Base-by-base conservation (phyloP, 2,888 invertebrate genomes). In the Meteorus cinctellus region DNA sequence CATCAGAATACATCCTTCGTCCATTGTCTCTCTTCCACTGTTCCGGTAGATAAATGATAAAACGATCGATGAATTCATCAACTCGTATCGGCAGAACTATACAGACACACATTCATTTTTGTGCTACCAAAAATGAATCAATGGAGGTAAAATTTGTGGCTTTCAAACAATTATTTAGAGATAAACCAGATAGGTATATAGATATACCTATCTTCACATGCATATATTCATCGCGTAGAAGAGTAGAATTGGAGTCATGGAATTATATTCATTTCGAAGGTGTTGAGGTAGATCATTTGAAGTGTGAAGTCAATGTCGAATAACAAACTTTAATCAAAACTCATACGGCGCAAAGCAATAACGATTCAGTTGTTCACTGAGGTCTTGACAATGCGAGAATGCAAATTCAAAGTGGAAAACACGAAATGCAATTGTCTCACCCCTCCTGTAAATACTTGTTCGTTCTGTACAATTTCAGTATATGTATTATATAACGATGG, bases 271-370 rank as follows among this genome's bases (percentile, higher is more conserved):
- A 24, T 10, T n/a, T 8, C 19, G 3, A 1, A n/a, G 2, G 55
- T 24, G 19, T 19, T n/a, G 8, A 19, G 19, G 24, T 24, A 66
- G 45, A 66, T 36, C 24, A n/a, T 10, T 3, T 24, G 41, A 29
- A 66, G 29, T 55, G 51, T 31, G 51, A 68, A 48, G 29, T 29
- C 48, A 68, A 51, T 68, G 51, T 34, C 29, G 29, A 34, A 45
- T 68, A n/a, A 68, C 29, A 68, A 68, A 68, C 63, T 63, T 68
- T 68, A 68, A 68, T 48, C 48, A 8, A 68, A 55, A 19, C 55
- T 55, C 55, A 19, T 19, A 24, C 31, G 31, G 24, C n/a, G 10
- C 27, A n/a, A 27, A 27, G 68, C 51, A 68, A 68, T 68, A 68
- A 68, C 68, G 29, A 68, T 51, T 68, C 68, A 45, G 51, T 31